Evolutionary conservation across 2,113 vertebrate genomes (phyloP), one percentile per base, ranked within the genome.

Genomic region (Hemibates koningsi): DNA sequence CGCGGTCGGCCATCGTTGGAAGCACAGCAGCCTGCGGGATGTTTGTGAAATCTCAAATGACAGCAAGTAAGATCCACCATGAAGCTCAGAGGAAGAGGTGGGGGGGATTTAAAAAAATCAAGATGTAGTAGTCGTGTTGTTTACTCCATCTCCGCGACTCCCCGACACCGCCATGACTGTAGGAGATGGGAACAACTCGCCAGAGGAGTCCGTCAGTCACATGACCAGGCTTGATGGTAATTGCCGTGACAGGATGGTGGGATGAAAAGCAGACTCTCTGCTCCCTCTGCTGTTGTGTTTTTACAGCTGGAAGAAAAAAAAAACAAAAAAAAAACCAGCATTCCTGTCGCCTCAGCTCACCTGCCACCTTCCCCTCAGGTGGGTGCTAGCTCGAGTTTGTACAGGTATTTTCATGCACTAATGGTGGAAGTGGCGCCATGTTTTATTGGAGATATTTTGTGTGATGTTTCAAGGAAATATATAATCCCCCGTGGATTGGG

Each of bases 1-100:
- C 95, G 93, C 97, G 96, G 88, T 98, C 97, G 93, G 97, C 96
- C 97, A 98, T 98, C 66, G 90, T 88, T n/a, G 90, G 85, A 61
- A 81, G 82, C 90, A 27, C 83, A 41, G 90, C 91, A 84, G 91
- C 89, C 87, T 38, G 88, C 87, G 76, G 88, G 86, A 34, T 73
- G 90, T 86, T 76, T 8, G 63, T 2, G 82, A 29, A 80, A 19
- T 86, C 68, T 85, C 53, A 52, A 86, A 12, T 14, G 86, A 63
- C 86, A 38, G 86, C 81, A 68, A 79, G 21, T 66, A 81, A 56
- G 45, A 89, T 92, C 91, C 92, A 48, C 88, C 82, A 78, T 80
- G 88, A 90, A 91, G 86, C 83, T 81, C 19, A 13, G 76, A 24
- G 54, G 66, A 71, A 86, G n/a, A 83, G 73, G 32, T 29, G 16